Evolutionary conservation across 2,113 vertebrate genomes (phyloP).

Genomic region (Triplophysa rosa): DNA sequence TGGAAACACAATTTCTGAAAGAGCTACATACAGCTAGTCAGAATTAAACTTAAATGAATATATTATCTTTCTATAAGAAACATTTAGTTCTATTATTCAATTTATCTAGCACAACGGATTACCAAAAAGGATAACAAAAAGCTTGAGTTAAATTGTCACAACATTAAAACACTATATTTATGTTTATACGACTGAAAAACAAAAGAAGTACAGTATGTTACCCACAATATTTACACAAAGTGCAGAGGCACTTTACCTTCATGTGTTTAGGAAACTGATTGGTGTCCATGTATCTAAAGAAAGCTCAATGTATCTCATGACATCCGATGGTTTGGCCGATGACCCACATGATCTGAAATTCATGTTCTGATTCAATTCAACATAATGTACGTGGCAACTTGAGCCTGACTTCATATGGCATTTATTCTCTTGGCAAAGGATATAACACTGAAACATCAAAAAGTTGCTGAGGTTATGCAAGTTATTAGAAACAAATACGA

Average conservation of each 20-base stretch:
- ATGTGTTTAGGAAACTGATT: conserved; percentile 64
- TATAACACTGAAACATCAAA: conserved; percentile 5
- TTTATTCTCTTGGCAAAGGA: conserved; percentile 24
- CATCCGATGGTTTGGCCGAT: background rate
- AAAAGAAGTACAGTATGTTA: conserved; percentile 74
- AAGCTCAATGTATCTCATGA: conserved; percentile 66
- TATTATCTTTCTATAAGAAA: conserved; percentile 66
- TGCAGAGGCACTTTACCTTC: conserved; percentile 90
- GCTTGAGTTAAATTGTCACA: conserved; percentile 58
- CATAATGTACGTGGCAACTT: background rate
- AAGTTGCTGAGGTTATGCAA: background rate
- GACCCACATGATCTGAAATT: background rate
- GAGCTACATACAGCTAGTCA: conserved; percentile 70
- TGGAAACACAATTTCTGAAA: conserved; percentile 72
- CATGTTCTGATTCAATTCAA: conserved; percentile 6
- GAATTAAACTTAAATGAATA: conserved; percentile 70
- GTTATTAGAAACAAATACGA: background rate
- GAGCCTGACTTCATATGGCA: background rate
- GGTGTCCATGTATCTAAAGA: conserved; percentile 76
- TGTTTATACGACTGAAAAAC: conserved; percentile 59
- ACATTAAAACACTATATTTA: conserved; percentile 80
- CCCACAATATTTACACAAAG: conserved; percentile 90
- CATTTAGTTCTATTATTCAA: conserved; percentile 67
- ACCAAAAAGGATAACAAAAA: conserved; percentile 63
- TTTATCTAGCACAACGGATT: conserved; percentile 71